These are phyloP conservation scores for Poicephalus gulielmi DNA, from an alignment of 2,113 vertebrate genomes.

Conservation along the genomic window DNA sequence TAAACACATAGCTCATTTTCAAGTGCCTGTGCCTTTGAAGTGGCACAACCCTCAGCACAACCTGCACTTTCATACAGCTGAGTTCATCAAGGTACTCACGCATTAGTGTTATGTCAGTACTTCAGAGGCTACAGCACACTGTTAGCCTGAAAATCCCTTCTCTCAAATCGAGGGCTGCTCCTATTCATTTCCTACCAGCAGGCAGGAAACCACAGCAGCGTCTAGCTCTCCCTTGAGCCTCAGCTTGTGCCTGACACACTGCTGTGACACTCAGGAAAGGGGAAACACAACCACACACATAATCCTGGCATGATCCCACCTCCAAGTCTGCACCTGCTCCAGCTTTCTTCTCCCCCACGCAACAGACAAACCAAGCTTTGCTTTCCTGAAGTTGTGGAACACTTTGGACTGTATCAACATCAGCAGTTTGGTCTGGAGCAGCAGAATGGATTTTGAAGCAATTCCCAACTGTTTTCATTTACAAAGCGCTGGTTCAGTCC, in stretches of 20 bases:
- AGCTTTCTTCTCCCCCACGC: not conserved
- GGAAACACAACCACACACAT: accelerated
- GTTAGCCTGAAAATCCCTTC: not conserved
- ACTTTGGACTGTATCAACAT: accelerated
- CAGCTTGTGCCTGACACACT: accelerated
- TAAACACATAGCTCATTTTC: conserved; percentile 29
- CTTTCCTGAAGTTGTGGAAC: not conserved
- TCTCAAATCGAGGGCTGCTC: not conserved
- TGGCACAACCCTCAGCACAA: not conserved
- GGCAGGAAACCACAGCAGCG: not conserved
- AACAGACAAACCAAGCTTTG: not conserved
- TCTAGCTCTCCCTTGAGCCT: not conserved
- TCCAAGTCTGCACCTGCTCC: not conserved
- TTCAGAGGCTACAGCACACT: not conserved
- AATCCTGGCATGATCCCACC: accelerated
- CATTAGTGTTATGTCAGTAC: not conserved
- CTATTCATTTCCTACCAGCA: accelerated
- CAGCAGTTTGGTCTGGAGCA: not conserved
- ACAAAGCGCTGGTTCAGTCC: accelerated
- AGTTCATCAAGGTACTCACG: not conserved
- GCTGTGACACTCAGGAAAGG: accelerated
- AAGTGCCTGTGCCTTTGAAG: conserved; percentile 9
- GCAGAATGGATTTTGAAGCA: not conserved
- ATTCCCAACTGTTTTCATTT: not conserved
- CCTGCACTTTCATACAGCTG: accelerated